Conservation (phyloP, 2,113 vertebrate species). For the Bubo bubo region DNA sequence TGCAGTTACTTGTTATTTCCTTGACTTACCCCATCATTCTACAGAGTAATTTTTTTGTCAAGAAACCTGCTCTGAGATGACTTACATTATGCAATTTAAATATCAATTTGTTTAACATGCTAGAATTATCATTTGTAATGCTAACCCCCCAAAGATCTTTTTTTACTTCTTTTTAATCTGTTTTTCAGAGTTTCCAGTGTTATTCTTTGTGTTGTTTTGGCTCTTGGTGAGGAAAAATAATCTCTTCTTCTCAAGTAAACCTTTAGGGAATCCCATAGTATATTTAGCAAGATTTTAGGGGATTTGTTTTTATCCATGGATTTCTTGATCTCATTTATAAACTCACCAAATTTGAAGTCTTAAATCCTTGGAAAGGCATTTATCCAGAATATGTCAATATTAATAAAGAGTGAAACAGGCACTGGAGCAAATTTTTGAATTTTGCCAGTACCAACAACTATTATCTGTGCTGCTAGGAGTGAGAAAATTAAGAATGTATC, state of each 20-base stretch:
- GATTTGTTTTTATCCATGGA: constrained; percentile 17
- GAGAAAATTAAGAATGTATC: not conserved
- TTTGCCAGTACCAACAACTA: not conserved
- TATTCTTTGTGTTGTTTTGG: not conserved
- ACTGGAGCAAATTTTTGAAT: not conserved
- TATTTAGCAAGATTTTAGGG: constrained; percentile 9
- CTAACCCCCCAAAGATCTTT: not conserved
- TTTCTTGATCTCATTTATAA: constrained; percentile 27
- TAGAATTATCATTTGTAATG: not conserved
- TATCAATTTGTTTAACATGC: not conserved
- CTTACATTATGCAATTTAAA: not conserved
- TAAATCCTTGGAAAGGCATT: not conserved
- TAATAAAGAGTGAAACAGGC: not conserved
- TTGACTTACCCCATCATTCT: not conserved
- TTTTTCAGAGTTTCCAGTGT: not conserved
- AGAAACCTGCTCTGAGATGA: not conserved
- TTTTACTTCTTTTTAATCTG: not conserved
- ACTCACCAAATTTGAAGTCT: not conserved
- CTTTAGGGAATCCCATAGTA: not conserved
- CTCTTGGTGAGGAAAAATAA: not conserved
- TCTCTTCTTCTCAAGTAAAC: not conserved
- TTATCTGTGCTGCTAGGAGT: not conserved
- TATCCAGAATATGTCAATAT: not conserved
- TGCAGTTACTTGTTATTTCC: not conserved
- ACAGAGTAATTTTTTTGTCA: not conserved